Conservation (phyloP, 1,140 invertebrate species). For the Heliconius himera region DNA sequence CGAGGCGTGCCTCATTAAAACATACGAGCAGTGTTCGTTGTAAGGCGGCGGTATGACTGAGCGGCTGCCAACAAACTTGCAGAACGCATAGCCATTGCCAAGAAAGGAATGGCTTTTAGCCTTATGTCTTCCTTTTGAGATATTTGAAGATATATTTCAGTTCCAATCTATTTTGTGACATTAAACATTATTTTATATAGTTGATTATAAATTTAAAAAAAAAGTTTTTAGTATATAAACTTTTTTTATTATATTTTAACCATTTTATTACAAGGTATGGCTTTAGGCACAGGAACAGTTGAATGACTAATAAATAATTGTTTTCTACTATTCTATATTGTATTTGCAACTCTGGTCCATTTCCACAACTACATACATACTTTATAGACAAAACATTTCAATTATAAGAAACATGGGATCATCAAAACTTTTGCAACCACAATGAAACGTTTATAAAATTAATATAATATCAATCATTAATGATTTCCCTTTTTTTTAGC, state of each 20-base stretch:
- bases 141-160: constrained; percentile 5
- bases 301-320: too few species aligned
- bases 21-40: constrained; percentile 4
- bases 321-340: background rate
- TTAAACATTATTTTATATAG: too few species aligned
- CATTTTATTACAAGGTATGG: too few species aligned
- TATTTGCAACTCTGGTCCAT: background rate
- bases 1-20: constrained; percentile 14
- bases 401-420: background rate
- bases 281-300: too few species aligned
- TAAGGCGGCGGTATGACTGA: background rate
- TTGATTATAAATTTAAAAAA: too few species aligned
- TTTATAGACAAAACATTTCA: background rate
- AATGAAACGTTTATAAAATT: background rate
- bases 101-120: constrained; percentile 19
- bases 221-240: too few species aligned
- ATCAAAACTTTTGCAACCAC: background rate
- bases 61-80: constrained; percentile 28
- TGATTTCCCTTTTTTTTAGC: background rate
- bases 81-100: constrained; percentile 24
- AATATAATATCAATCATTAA: background rate
- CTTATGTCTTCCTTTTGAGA: constrained; percentile 17
- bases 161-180: background rate
- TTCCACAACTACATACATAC: background rate
- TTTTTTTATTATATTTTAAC: too few species aligned